Conservation (phyloP, 2,113 vertebrate species). For the Phoxinus phoxinus region DNA sequence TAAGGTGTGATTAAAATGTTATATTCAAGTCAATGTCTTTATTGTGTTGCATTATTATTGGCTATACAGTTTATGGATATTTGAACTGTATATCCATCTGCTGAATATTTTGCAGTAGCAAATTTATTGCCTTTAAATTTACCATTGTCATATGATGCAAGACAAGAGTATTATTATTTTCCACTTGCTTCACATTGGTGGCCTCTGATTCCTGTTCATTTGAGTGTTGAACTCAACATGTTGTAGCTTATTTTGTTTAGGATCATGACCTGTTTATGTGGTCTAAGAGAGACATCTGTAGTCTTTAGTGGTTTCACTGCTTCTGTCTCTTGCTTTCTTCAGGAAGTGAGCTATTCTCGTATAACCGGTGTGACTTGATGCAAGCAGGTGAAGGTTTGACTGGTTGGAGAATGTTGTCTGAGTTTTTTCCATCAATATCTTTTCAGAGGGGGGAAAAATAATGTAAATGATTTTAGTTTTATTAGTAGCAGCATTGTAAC, state of each 20-base stretch:
- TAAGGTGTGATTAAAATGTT: not conserved
- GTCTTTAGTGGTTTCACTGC: not conserved
- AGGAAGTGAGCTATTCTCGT: slow-evolving; percentile 22
- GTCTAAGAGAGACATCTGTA: not conserved
- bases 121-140: too few relatives aligned
- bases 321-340: not conserved
- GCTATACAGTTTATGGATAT: too few relatives aligned
- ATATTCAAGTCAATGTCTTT: too few relatives aligned
- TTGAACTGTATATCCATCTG: too few relatives aligned
- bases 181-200: not conserved
- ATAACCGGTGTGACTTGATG: not conserved
- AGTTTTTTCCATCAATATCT: not conserved
- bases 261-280: not conserved
- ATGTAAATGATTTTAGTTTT: not conserved
- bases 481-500: not conserved
- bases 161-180: too few relatives aligned
- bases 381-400: not conserved
- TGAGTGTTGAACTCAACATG: not conserved
- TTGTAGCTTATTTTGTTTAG: not conserved
- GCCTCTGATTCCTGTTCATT: not conserved
- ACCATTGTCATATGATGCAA: too few relatives aligned
- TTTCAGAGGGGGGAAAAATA: not conserved
- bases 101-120: too few relatives aligned
- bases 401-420: not conserved
- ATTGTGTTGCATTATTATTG: too few relatives aligned